phyloP scores from a whole-genome alignment of 2,797 vertebrate species.

The Sebastiscus tertius region DNA sequence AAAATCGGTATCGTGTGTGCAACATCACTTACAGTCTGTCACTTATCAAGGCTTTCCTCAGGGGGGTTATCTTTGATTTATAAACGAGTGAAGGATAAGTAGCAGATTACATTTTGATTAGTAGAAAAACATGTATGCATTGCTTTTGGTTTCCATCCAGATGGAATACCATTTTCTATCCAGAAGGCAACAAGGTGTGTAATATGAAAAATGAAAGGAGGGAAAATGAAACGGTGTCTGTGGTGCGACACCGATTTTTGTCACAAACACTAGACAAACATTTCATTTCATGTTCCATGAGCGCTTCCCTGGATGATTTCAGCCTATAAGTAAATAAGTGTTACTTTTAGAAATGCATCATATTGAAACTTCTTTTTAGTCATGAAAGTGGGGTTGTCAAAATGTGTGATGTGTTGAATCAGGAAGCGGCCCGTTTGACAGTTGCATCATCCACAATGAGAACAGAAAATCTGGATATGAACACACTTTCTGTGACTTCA shows the following conservation, averaged over 20 bases:
- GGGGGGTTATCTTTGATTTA: constrained; percentile 12
- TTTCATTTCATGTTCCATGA: background rate
- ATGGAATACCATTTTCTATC: background rate
- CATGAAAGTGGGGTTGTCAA: background rate
- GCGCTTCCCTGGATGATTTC: background rate
- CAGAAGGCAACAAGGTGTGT: background rate
- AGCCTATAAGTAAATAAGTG: background rate
- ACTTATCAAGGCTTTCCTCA: background rate
- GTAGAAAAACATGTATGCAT: background rate
- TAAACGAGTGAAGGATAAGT: background rate
- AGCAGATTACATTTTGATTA: constrained; percentile 10
- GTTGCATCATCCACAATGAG: background rate
- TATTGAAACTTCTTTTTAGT: background rate
- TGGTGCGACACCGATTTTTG: background rate
- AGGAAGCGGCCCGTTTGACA: background rate
- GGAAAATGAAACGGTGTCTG: background rate
- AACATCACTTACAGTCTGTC: background rate
- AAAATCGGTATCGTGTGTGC: background rate
- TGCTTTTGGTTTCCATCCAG: background rate
- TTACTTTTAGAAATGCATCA: background rate
- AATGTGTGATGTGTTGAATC: background rate
- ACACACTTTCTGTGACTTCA: background rate
- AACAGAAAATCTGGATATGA: background rate
- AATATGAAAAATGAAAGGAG: background rate
- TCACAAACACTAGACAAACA: background rate